These are phyloP conservation scores for Melieria picta DNA, from an alignment of 2,888 invertebrate genomes.

Conservation along the genomic window DNA sequence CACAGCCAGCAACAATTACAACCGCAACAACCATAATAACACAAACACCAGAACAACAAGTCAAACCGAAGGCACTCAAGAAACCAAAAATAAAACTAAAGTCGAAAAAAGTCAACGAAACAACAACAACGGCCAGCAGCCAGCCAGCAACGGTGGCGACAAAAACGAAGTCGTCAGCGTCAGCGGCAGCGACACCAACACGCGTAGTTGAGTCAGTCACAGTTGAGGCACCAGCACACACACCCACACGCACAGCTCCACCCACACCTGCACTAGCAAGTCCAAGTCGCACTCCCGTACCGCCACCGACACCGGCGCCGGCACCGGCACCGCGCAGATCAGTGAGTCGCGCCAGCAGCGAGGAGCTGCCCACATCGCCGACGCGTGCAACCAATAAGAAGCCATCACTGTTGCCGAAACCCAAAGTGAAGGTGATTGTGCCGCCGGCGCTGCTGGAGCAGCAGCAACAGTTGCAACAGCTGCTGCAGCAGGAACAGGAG, in stretches of 20 bases:
- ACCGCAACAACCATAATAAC: neutral
- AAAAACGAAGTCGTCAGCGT: neutral
- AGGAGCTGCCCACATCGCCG: slow-evolving; percentile 26
- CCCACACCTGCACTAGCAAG: slow-evolving; percentile 6
- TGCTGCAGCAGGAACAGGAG: slow-evolving; percentile 40
- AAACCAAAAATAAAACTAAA: neutral
- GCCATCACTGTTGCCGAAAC: slow-evolving; percentile 64
- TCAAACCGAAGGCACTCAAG: neutral
- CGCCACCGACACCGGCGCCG: slow-evolving; percentile 4
- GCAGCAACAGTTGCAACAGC: slow-evolving; percentile 47
- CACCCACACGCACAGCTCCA: neutral
- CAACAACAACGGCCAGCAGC: neutral
- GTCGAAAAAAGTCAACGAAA: neutral
- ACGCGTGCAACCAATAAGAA: slow-evolving; percentile 44
- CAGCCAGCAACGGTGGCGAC: neutral
- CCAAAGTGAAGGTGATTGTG: slow-evolving; percentile 62
- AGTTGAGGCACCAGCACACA: slow-evolving; percentile 2
- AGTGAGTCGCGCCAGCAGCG: neutral
- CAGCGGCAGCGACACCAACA: neutral
- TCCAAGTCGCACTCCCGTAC: neutral
- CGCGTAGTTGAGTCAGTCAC: neutral
- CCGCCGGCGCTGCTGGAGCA: slow-evolving; percentile 58
- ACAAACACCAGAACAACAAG: neutral
- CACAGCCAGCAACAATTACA: neutral
- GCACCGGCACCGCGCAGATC: neutral